phyloP scores from a whole-genome alignment of 2,113 vertebrate genomes.

The Myodes glareolus region DNA sequence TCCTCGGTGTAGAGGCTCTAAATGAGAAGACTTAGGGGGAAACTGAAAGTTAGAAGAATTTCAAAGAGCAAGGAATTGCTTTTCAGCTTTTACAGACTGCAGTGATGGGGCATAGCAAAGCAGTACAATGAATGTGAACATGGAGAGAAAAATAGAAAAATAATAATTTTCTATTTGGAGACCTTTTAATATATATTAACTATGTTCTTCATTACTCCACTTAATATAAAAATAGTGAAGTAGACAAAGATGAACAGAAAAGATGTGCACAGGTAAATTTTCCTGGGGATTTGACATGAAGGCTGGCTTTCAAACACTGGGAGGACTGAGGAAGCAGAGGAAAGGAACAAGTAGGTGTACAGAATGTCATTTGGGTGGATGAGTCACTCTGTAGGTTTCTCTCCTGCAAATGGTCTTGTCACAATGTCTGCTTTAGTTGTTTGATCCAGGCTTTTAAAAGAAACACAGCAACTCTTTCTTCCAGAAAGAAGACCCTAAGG shows the following conservation, averaged over 20 bases:
- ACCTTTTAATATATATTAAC: conserved; percentile 31
- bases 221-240: neutral
- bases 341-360: conserved; percentile 73
- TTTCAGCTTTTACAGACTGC: neutral
- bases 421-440: conserved; percentile 61
- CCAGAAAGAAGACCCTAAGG: conserved; percentile 66
- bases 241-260: conserved; percentile 16
- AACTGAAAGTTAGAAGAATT: neutral
- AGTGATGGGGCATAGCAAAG: neutral
- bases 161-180: neutral
- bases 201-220: neutral
- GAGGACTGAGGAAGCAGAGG: conserved; percentile 56
- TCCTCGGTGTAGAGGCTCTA: neutral
- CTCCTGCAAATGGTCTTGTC: conserved; percentile 55
- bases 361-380: conserved; percentile 60
- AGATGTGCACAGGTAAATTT: neutral
- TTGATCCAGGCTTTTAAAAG: conserved; percentile 76
- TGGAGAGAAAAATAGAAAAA: conserved; percentile 11
- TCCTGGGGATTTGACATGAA: neutral
- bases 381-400: conserved; percentile 61
- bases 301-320: conserved; percentile 65
- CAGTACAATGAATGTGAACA: neutral
- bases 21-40: neutral
- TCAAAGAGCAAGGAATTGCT: neutral
- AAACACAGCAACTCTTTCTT: conserved; percentile 56